Conservation (phyloP, 2,888 invertebrate species). For the Selenia dentaria region DNA sequence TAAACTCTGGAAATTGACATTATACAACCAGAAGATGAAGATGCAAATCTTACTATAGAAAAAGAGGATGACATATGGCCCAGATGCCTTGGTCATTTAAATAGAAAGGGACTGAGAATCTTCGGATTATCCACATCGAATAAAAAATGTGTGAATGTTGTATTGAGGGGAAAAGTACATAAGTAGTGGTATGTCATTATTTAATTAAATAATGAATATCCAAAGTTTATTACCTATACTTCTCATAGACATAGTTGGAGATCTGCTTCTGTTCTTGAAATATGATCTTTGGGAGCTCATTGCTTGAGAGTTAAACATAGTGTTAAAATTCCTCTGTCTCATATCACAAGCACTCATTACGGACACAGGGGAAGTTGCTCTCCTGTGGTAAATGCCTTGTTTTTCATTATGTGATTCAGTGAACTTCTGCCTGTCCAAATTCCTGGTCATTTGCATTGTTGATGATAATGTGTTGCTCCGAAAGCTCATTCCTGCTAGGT, state of each 20-base stretch:
- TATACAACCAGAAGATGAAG: too few relatives aligned
- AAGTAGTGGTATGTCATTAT: too few relatives aligned
- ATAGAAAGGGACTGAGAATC: too few relatives aligned
- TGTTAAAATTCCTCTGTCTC: conserved; percentile 44
- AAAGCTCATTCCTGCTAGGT: conserved; percentile 47
- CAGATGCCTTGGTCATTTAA: too few relatives aligned
- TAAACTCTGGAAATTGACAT: too few relatives aligned
- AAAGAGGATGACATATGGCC: too few relatives aligned
- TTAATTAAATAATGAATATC: too few relatives aligned
- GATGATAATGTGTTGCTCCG: conserved; percentile 49
- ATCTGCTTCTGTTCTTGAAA: conserved; percentile 56
- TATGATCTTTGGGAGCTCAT: conserved; percentile 52
- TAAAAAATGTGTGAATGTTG: too few relatives aligned
- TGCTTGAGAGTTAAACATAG: conserved; percentile 40
- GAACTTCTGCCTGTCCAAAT: conserved; percentile 45
- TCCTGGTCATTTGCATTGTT: conserved; percentile 50
- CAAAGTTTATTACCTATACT: conserved; percentile 52
- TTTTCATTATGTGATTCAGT: conserved; percentile 48
- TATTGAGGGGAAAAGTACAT: too few relatives aligned
- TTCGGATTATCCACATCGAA: too few relatives aligned
- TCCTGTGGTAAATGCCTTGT: conserved; percentile 48
- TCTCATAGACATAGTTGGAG: conserved; percentile 62
- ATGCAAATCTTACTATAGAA: too few relatives aligned
- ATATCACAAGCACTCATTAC: conserved; percentile 49
- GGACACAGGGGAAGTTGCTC: conserved; percentile 61